Conservation (phyloP, 92 coral and sea anemone genomes). For the Palythoa caribaeorum region DNA sequence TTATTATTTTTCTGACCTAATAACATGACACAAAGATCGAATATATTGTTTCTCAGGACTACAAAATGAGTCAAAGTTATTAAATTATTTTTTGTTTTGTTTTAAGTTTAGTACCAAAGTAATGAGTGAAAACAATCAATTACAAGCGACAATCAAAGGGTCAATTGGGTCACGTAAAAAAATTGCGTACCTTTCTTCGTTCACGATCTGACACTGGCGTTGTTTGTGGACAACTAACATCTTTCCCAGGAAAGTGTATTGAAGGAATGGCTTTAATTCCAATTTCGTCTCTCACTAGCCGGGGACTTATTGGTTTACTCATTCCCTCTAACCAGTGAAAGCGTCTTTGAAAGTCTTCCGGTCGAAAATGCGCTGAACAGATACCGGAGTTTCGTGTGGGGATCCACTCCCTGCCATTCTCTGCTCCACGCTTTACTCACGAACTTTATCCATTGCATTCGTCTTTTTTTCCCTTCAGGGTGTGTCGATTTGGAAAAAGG, state of each 20-base stretch:
- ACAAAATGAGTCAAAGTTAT: background rate
- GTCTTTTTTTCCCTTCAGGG: background rate
- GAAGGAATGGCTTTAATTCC: conserved; percentile 5
- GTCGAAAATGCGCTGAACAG: background rate
- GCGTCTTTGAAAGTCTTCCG: background rate
- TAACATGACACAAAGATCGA: background rate
- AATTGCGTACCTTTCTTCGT: background rate
- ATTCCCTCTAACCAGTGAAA: background rate
- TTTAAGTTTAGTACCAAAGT: no score
- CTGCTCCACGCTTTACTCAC: background rate
- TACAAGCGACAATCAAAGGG: background rate
- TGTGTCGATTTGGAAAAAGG: background rate
- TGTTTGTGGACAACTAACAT: background rate
- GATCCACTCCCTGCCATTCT: background rate
- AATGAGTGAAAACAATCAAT: background rate
- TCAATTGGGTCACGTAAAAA: background rate
- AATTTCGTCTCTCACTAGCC: background rate
- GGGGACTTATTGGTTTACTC: background rate
- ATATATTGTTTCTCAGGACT: background rate
- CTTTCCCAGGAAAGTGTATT: background rate
- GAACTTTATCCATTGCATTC: background rate
- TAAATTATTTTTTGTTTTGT: background rate
- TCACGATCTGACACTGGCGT: background rate
- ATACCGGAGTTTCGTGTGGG: background rate
- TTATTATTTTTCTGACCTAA: background rate